Conservation (phyloP, 2,113 vertebrate genomes). For the Bubo scandiacus region DNA sequence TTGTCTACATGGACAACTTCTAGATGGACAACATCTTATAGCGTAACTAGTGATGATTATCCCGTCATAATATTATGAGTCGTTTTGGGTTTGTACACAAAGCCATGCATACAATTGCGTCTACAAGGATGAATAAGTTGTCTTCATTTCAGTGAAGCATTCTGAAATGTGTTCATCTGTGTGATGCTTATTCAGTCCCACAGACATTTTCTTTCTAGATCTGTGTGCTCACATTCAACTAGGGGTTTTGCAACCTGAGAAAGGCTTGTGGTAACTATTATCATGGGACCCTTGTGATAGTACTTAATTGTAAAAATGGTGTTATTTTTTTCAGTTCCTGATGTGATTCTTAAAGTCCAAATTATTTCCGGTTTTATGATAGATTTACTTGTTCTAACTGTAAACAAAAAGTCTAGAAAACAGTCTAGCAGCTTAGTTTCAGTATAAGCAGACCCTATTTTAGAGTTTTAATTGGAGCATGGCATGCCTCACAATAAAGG, state of each 20-base stretch:
- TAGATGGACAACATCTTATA: background rate
- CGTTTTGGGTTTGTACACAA: background rate
- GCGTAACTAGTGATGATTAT: background rate
- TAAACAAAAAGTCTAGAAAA: background rate
- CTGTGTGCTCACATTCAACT: background rate
- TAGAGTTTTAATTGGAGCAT: background rate
- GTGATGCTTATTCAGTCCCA: background rate
- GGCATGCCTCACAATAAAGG: background rate
- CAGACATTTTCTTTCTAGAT: background rate
- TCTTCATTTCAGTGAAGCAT: background rate
- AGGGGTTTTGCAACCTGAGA: background rate
- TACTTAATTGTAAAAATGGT: background rate
- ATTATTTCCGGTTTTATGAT: background rate
- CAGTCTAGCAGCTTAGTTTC: background rate
- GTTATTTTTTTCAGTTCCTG: background rate
- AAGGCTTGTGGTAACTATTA: background rate
- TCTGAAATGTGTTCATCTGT: background rate
- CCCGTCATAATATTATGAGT: background rate
- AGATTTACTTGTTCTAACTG: background rate
- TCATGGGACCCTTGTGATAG: background rate
- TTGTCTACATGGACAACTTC: background rate
- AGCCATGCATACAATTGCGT: fast-evolving
- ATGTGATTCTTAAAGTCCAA: background rate
- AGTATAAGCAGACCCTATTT: background rate
- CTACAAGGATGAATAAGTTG: background rate